phyloP scores from a whole-genome alignment of 2,888 invertebrate species.

The Oscheius myriophilus region DNA sequence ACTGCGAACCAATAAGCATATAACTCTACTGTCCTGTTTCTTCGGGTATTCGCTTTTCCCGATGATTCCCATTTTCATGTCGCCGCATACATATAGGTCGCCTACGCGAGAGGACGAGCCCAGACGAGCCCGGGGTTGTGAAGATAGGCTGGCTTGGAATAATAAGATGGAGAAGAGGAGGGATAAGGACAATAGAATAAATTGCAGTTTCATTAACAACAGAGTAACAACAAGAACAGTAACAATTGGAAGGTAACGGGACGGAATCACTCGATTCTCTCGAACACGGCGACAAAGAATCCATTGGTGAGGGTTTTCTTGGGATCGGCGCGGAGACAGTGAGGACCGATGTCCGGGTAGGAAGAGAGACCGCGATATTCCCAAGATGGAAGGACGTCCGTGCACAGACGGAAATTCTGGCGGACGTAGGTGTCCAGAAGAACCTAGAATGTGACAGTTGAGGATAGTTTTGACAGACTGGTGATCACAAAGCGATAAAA shows the following conservation, averaged over 20 bases:
- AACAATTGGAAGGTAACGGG: neutral
- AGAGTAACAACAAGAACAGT: slow-evolving; percentile 8
- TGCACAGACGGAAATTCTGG: slow-evolving; percentile 59
- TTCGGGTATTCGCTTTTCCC: no score
- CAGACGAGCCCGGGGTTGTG: no score
- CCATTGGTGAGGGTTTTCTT: slow-evolving; percentile 82
- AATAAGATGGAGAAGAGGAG: no score
- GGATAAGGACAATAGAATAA: no score
- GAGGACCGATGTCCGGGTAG: slow-evolving; percentile 69
- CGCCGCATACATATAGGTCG: no score
- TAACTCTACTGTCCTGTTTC: no score
- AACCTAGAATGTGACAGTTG: slow-evolving; percentile 24
- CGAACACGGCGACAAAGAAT: slow-evolving; percentile 92
- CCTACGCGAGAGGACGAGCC: no score
- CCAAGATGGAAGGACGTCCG: slow-evolving; percentile 74
- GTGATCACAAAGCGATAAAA: neutral
- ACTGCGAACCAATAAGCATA: no score
- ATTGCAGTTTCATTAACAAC: neutral
- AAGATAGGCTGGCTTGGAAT: no score
- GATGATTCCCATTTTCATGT: no score
- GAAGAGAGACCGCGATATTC: slow-evolving; percentile 70
- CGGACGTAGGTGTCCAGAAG: slow-evolving; percentile 49
- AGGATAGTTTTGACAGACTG: no score
- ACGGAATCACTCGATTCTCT: slow-evolving; percentile 39
- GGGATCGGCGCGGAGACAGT: slow-evolving; percentile 83